A percentile compares a stretch with the other conserved stretches of the same genome.
phyloP scores from a whole-genome alignment of 2,797 vertebrate genomes.

The Emys orbicularis region DNA sequence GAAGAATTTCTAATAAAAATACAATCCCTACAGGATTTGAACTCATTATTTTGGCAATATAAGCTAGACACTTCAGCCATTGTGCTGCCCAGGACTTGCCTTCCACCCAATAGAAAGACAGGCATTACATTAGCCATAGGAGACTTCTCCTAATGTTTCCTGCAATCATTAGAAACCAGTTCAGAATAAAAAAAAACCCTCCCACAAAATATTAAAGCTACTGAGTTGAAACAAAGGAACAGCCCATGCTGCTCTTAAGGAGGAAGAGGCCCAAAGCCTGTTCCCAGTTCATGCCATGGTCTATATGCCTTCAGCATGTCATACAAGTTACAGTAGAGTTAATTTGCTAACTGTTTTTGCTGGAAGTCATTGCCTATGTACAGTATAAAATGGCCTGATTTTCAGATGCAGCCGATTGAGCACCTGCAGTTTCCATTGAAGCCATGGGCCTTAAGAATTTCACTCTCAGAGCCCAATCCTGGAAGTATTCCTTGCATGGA shows the following conservation, averaged over 20 bases:
- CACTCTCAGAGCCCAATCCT: background rate
- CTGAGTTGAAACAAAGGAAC: background rate
- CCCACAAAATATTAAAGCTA: background rate
- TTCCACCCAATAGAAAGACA: background rate
- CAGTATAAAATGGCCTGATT: background rate
- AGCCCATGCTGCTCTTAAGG: background rate
- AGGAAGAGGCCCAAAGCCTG: background rate
- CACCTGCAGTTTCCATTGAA: background rate
- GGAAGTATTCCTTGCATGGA: background rate
- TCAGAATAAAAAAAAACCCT: background rate
- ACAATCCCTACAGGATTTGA: constrained; percentile 42
- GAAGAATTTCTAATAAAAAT: constrained; percentile 48
- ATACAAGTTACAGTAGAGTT: background rate
- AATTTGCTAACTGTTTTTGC: background rate
- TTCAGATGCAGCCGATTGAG: background rate
- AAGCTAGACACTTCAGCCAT: constrained; percentile 14
- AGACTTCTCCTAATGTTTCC: background rate
- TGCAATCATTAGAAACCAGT: background rate
- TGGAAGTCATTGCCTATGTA: background rate
- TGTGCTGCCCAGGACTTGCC: constrained; percentile 5
- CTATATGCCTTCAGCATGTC: background rate
- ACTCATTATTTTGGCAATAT: constrained; percentile 31
- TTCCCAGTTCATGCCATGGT: background rate
- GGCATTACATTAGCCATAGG: background rate
- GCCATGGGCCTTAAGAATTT: background rate